phyloP scores from a whole-genome alignment of 2,888 invertebrate species.

The Eristalis arbustorum region DNA sequence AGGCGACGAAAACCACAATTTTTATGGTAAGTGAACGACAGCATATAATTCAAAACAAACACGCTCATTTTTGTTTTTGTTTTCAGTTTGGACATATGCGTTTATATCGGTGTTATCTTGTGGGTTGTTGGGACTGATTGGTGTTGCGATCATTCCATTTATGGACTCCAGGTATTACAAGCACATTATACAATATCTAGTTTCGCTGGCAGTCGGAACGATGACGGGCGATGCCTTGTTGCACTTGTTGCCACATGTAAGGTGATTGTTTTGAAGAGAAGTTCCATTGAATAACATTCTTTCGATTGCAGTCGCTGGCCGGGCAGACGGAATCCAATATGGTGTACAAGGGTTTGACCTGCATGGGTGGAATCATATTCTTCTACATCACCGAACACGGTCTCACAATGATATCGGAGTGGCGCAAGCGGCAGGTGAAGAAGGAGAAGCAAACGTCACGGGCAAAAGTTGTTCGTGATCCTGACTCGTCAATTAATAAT shows the following conservation, averaged over 20 bases:
- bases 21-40: constrained; percentile 73
- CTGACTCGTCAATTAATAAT: constrained; percentile 79
- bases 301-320: constrained; percentile 74
- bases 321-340: constrained; percentile 83
- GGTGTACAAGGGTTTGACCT: constrained; percentile 91
- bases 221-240: constrained; percentile 94
- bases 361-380: constrained; percentile 87
- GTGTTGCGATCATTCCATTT: constrained; percentile 94
- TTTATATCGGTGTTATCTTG: constrained; percentile 90
- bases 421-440: constrained; percentile 88
- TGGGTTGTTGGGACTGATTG: constrained; percentile 92
- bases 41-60: not conserved
- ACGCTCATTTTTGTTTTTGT: not conserved
- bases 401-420: constrained; percentile 89
- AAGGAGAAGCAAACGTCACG: constrained; percentile 84
- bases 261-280: constrained; percentile 40
- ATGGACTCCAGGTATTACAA: constrained; percentile 95
- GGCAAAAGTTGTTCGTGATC: constrained; percentile 86
- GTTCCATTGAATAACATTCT: not conserved
- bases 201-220: constrained; percentile 95
- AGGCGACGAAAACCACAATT: constrained; percentile 72
- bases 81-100: constrained; percentile 90
- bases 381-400: constrained; percentile 95
- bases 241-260: constrained; percentile 94
- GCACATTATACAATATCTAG: constrained; percentile 93